These are phyloP conservation scores for Gymnorhina tibicen DNA, from an alignment of 2,113 vertebrate genomes.

Conservation along the genomic window DNA sequence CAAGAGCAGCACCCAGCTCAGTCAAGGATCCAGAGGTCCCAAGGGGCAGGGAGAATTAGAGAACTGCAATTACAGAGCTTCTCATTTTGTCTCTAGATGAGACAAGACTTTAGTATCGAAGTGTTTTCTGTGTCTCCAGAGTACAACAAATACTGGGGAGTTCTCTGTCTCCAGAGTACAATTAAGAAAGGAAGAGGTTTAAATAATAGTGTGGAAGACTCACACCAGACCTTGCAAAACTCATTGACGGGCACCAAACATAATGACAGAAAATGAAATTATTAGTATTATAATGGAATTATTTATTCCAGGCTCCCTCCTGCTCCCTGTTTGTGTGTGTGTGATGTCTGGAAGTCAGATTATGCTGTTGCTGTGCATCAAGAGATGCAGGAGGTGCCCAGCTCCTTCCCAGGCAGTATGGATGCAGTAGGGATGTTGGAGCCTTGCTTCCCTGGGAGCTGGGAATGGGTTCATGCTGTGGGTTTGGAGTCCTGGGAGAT, in stretches of 20 bases:
- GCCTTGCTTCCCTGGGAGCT: background rate
- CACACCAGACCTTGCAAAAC: background rate
- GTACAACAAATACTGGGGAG: background rate
- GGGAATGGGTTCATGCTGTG: rapidly evolving
- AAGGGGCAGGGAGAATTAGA: background rate
- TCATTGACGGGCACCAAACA: rapidly evolving
- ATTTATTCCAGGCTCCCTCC: background rate
- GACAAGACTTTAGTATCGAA: background rate
- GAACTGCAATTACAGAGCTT: background rate
- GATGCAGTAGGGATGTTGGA: background rate
- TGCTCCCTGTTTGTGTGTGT: rapidly evolving
- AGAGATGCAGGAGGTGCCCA: background rate
- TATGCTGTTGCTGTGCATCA: background rate
- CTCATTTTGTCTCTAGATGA: background rate
- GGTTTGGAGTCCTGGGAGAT: background rate
- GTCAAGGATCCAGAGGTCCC: background rate
- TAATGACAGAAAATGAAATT: background rate
- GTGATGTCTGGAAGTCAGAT: rapidly evolving
- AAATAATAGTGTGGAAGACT: background rate
- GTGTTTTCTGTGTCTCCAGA: background rate
- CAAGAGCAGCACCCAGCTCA: rapidly evolving
- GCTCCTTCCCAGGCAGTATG: background rate
- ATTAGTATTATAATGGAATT: rapidly evolving
- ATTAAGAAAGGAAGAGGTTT: background rate
- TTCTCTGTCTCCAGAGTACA: background rate